phyloP scores from a whole-genome alignment of 2,888 invertebrate species.

The Rotaria sp. region DNA sequence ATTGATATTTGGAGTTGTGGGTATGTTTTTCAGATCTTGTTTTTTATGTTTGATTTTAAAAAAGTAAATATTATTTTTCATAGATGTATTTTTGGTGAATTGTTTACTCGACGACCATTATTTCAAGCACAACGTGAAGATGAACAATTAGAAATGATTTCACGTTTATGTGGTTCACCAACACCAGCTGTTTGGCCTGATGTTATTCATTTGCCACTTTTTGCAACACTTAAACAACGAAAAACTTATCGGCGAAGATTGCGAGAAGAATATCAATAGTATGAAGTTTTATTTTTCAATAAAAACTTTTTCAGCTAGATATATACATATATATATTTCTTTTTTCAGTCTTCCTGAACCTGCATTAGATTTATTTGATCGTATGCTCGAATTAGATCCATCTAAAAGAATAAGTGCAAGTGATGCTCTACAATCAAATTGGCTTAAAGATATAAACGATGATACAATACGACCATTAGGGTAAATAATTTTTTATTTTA shows the following conservation, averaged over 20 bases:
- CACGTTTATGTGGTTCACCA: slow-evolving; percentile 85
- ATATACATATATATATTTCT: background rate
- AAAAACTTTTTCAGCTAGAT: no score
- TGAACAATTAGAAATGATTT: slow-evolving; percentile 86
- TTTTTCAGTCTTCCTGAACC: slow-evolving; percentile 67
- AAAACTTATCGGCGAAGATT: slow-evolving; percentile 78
- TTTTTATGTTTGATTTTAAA: background rate
- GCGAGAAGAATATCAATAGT: slow-evolving; percentile 75
- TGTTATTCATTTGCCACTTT: slow-evolving; percentile 83
- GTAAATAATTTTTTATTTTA: background rate
- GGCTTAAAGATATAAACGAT: slow-evolving; percentile 32
- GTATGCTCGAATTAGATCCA: slow-evolving; percentile 92
- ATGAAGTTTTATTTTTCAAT: slow-evolving; percentile 57
- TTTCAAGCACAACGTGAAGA: slow-evolving; percentile 90
- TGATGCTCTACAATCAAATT: slow-evolving; percentile 80
- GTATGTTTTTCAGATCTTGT: slow-evolving; percentile 46
- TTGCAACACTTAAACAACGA: slow-evolving; percentile 82
- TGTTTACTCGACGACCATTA: slow-evolving; percentile 86
- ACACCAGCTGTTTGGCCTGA: slow-evolving; percentile 92
- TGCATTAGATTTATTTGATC: slow-evolving; percentile 81
- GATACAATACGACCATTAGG: background rate
- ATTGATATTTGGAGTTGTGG: slow-evolving; percentile 99
- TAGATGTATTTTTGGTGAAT: slow-evolving; percentile 86
- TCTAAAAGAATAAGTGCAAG: slow-evolving; percentile 83
- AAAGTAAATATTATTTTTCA: slow-evolving; percentile 41